A percentile compares a stretch with the other conserved stretches of the same genome.
phyloP scores from a whole-genome alignment of 1,140 invertebrate genomes.

The Pristionchus pacificus region DNA sequence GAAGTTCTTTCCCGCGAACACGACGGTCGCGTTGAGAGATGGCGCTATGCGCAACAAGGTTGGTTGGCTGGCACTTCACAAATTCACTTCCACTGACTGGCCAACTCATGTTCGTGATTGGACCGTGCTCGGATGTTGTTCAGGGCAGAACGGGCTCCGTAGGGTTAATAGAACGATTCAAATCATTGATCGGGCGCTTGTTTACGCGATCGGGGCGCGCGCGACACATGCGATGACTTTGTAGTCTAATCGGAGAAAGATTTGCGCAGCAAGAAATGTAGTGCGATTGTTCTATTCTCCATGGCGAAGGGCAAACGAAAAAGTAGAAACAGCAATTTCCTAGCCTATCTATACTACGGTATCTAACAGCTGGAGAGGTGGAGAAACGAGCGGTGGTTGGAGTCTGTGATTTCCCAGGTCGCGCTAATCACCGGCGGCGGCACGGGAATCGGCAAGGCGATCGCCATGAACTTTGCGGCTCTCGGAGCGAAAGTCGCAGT shows the following conservation, averaged over 20 bases:
- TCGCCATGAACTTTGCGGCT: constrained; percentile 61
- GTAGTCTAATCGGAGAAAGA: neutral
- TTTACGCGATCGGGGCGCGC: too few relatives aligned
- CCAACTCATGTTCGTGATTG: too few relatives aligned
- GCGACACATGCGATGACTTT: too few relatives aligned
- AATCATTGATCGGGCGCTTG: too few relatives aligned
- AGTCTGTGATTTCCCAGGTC: constrained; percentile 53
- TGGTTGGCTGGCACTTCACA: neutral
- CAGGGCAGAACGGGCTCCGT: neutral
- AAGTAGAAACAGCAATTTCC: neutral
- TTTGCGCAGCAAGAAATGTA: neutral
- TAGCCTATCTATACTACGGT: neutral
- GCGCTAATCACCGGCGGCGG: constrained; percentile 66
- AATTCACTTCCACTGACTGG: too few relatives aligned
- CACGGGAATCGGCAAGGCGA: constrained; percentile 64
- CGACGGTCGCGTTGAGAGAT: constrained; percentile 26
- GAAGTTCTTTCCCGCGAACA: constrained; percentile 36
- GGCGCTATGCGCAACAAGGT: constrained; percentile 15
- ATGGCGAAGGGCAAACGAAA: too few relatives aligned
- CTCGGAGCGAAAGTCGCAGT: constrained; percentile 65
- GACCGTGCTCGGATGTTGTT: neutral
- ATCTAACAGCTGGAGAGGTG: neutral
- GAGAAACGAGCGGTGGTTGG: neutral
- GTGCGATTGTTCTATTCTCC: neutral
- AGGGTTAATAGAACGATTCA: neutral